Evolutionary conservation across 2,888 invertebrate genomes (phyloP), one percentile per base, ranked within the genome.

Genomic region (Suillia variegata): DNA sequence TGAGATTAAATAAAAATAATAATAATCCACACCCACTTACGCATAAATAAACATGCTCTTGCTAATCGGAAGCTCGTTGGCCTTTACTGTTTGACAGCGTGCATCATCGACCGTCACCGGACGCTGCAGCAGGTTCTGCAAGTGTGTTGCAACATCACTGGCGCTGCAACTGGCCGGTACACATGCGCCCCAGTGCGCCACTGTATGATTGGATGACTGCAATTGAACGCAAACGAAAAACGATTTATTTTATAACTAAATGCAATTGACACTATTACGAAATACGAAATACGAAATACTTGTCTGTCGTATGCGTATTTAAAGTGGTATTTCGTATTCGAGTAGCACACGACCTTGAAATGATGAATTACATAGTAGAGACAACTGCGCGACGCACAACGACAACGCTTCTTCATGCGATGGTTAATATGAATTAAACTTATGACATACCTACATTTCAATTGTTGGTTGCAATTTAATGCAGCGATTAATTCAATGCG

Each of bases 161-260:
- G 84, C 80, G 42, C 81, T 80, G 70, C 89, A 89, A 1, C 85
- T 82, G 42, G 85, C 85, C 13, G 89, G 89, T 5, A 88, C 82
- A 70, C 89, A 89, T 0, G 87, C 84, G 1, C 87, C 88, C 88
- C 88, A 89, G 61, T 86, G 86, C 0, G 87, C 69, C 24, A 65
- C 59, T 31, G 76, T 70, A 13, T 13, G 6, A 20, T 45, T 45
- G 6, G 18, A 4, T 20, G 45, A 20, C 45, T 45, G 42, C 48
- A 56, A 53, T n/a, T 52, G 22, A 54, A 49, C 48, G 42, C 45
- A 59, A 26, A 24, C 17, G 24, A 50, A 50, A 50, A n/a, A 26
- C 45, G 48, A 20, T 48, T 21, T n/a, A 52, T 21, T 18, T 18
- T 18, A n/a, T n/a, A 22, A 54, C 21, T 42, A 52, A 21, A 42